Conservation (phyloP, 2,797 vertebrate species). For the Cossypha heuglini region DNA sequence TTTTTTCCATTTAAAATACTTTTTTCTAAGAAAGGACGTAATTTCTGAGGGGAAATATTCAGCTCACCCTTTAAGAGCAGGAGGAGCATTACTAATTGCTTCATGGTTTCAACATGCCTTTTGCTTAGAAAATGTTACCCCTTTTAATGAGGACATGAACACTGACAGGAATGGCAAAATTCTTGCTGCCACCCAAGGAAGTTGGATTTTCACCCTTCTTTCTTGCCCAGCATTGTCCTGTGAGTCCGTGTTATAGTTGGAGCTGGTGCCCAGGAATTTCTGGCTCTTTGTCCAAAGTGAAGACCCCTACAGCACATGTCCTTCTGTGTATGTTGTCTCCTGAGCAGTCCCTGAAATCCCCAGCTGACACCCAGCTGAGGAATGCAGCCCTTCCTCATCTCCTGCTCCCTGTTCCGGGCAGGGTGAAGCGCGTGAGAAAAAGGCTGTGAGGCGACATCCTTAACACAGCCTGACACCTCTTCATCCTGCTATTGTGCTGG, state of each 20-base stretch:
- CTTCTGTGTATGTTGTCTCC: background rate
- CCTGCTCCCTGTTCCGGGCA: background rate
- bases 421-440: background rate
- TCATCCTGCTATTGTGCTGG: constrained; percentile 55
- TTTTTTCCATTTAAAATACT: background rate
- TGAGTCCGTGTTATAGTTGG: background rate
- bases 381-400: background rate
- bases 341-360: background rate
- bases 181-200: background rate
- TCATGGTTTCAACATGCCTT: background rate
- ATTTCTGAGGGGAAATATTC: background rate
- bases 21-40: accelerated
- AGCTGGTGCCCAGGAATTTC: background rate
- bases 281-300: background rate
- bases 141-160: background rate
- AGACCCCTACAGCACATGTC: background rate
- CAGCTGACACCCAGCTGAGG: background rate
- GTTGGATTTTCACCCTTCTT: background rate
- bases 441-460: background rate
- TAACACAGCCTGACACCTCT: constrained; percentile 1
- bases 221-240: background rate
- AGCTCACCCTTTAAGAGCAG: background rate
- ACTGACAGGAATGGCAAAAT: background rate
- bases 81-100: background rate
- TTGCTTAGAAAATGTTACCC: background rate